These are phyloP conservation scores for Archegozetes longisetosus DNA, from an alignment of 1,140 invertebrate species.

Conservation along the genomic window DNA sequence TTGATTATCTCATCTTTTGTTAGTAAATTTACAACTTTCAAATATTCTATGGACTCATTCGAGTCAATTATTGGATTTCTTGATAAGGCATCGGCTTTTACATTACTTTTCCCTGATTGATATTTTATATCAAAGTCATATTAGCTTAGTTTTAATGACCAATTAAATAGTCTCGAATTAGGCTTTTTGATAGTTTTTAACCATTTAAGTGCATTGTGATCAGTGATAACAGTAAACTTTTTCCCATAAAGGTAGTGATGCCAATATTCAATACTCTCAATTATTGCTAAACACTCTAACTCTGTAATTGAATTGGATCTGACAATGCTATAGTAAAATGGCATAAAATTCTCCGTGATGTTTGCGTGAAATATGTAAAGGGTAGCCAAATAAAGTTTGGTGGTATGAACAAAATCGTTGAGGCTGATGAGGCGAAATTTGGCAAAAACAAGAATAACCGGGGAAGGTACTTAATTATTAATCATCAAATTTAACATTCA, in stretches of 20 bases:
- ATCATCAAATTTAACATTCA: no score
- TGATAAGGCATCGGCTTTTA: slow-evolving; percentile 15
- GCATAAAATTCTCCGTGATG: no score
- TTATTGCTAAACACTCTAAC: slow-evolving; percentile 11
- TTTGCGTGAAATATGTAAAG: no score
- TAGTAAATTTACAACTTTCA: not conserved
- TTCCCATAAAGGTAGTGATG: slow-evolving; percentile 2
- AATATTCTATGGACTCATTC: not conserved
- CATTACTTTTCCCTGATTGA: slow-evolving; percentile 4
- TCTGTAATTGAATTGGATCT: not conserved
- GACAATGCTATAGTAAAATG: no score
- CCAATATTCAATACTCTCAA: slow-evolving; percentile 10
- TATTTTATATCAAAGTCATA: slow-evolving; percentile 23
- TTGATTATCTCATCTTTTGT: not conserved
- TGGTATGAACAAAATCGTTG: no score
- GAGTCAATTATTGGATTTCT: not conserved
- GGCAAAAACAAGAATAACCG: no score
- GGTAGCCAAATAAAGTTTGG: no score
- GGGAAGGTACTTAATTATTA: no score
- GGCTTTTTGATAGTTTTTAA: not conserved
- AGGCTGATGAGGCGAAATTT: no score
- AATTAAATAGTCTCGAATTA: no score
- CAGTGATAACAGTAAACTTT: no score
- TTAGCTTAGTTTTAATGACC: slow-evolving; percentile 24
- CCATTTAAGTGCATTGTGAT: not conserved